Evolutionary conservation across 1,140 invertebrate genomes (phyloP), one percentile per base, ranked within the genome.

Genomic region (Nylanderia fulva): DNA sequence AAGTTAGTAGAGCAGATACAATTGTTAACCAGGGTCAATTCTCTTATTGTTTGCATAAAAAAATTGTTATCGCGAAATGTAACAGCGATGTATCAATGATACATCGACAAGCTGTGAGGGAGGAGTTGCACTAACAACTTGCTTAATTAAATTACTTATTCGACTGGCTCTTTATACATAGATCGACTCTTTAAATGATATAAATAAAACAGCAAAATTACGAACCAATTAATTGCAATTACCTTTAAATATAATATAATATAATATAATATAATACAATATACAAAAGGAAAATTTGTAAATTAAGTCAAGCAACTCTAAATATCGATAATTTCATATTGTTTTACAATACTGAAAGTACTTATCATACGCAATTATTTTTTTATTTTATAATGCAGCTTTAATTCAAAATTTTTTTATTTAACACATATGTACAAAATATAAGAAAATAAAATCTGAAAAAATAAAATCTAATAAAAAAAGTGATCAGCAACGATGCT

Each of bases 1-100:
- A 58, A 72, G 36, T 72, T 82, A 72, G 52, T 60, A 52, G 66
- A 42, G 36, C 66, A 45, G 39, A 80, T 18, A 42, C 18, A 9
- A 71, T 71, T 8, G 39, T 82, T 72, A 72, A 54, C 27, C 21
- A 72, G 27, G 24, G 66, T 52, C 8, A 58, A 7, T 5, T 24
- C n/a, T 42, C 24, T 58, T 54, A n/a, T 72, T 56, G n/a, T 29
- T 79, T 21, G 9, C 15, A 8, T 68, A 21, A 45, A 9, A 71
- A 80, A 80, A 80, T 21, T 24, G 13, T 80, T 80, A 71, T 80
- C 48, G 18, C 48, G 29, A 52, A 13, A 77, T 52, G 52, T 36
- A 58, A 69, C 18, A 71, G 36, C 36, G 45, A 54, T 54, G n/a
- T 21, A 39, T 74, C 29, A 13, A 36, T 15, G 64, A 48, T 39